Conservation (phyloP, 2,888 invertebrate genomes). For the Platycheirus rosarum region DNA sequence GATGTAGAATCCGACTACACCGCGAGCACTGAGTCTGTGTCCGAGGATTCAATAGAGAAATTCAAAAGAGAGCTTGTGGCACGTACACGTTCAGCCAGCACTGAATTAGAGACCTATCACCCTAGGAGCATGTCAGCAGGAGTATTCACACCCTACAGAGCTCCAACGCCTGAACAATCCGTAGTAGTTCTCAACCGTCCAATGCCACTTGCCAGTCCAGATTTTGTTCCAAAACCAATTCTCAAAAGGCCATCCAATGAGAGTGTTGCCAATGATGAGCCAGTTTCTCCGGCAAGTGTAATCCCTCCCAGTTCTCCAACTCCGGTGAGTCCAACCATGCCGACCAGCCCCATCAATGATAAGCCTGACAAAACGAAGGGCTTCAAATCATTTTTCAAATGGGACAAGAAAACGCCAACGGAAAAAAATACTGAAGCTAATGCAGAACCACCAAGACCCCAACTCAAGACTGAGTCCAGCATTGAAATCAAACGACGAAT, state of each 20-base stretch:
- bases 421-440: slow-evolving; percentile 80
- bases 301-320: slow-evolving; percentile 25
- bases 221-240: slow-evolving; percentile 91
- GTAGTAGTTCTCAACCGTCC: slow-evolving; percentile 86
- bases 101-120: slow-evolving; percentile 88
- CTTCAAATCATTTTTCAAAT: slow-evolving; percentile 80
- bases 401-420: slow-evolving; percentile 79
- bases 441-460: slow-evolving; percentile 36
- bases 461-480: slow-evolving; percentile 76
- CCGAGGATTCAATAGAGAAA: slow-evolving; percentile 81
- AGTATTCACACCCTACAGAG: slow-evolving; percentile 80
- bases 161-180: slow-evolving; percentile 84
- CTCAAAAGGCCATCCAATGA: slow-evolving; percentile 85
- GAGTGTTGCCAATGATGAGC: slow-evolving; percentile 78
- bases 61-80: slow-evolving; percentile 81
- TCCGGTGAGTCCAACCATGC: slow-evolving; percentile 18
- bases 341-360: slow-evolving; percentile 45
- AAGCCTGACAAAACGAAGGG: slow-evolving; percentile 79
- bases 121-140: slow-evolving; percentile 84
- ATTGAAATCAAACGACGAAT: slow-evolving; percentile 80
- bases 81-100: slow-evolving; percentile 81
- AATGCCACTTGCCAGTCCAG: slow-evolving; percentile 86
- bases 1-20: slow-evolving; percentile 86
- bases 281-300: slow-evolving; percentile 35
- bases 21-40: slow-evolving; percentile 85